Base-by-base conservation (phyloP, 92 coral and sea anemone species). In the Scolanthus callimorphus region DNA sequence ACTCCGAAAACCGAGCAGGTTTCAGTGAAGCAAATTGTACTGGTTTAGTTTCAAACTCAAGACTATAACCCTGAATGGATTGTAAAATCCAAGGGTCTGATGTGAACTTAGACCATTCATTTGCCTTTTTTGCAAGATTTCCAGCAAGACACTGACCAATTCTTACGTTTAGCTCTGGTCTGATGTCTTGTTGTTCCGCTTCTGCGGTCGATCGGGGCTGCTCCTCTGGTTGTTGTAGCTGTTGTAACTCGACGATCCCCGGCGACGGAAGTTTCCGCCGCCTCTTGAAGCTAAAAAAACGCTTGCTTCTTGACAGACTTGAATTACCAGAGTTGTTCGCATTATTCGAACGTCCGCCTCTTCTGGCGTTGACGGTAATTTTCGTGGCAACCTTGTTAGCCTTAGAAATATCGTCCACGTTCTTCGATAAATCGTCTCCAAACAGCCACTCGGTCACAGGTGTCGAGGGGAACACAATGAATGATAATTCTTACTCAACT, bases 381-480 rank as follows among this genome's bases (percentile, higher is more conserved):
- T n/a, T n/a, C n/a, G n/a, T n/a, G n/a, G n/a, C n/a, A n/a, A n/a
- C n/a, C n/a, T n/a, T n/a, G n/a, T n/a, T n/a, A n/a, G n/a, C n/a
- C n/a, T n/a, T n/a, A n/a, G n/a, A n/a, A n/a, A n/a, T n/a, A n/a
- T n/a, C n/a, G n/a, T n/a, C n/a, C n/a, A n/a, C n/a, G n/a, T n/a
- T n/a, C n/a, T n/a, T n/a, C n/a, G n/a, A n/a, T n/a, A n/a, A n/a
- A n/a, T n/a, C n/a, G n/a, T n/a, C n/a, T n/a, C n/a, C n/a, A n/a
- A n/a, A n/a, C n/a, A n/a, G n/a, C n/a, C n/a, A n/a, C n/a, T n/a
- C n/a, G n/a, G n/a, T n/a, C n/a, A n/a, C n/a, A n/a, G n/a, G n/a
- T n/a, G n/a, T n/a, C n/a, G n/a, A n/a, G n/a, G 11, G 15, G 63
- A 39, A 57, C 34, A 57, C 31, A 57, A 57, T 19, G 63, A 57